A percentile compares a stretch with the other conserved stretches of the same genome.
Evolutionary conservation across 2,113 vertebrate species (phyloP).

Genomic region (Herpailurus yagouaroundi): DNA sequence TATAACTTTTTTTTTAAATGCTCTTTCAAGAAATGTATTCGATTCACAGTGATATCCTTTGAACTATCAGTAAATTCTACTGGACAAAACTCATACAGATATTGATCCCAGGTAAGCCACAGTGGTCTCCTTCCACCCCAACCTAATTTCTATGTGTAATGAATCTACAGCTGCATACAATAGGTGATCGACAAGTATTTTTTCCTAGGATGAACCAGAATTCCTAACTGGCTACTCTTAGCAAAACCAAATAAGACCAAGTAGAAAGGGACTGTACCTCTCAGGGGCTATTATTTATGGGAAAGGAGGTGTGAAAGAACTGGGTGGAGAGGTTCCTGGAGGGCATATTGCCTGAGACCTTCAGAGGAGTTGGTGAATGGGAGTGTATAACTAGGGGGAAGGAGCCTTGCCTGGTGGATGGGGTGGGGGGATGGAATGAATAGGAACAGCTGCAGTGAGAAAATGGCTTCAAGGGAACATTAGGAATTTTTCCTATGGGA

Average conservation of each 20-base stretch:
- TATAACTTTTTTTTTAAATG: background rate
- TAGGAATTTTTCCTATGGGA: background rate
- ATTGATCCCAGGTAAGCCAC: background rate
- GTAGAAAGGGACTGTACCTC: background rate
- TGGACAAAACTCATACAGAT: background rate
- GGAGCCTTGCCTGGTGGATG: background rate
- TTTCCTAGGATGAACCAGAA: background rate
- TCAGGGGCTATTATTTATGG: background rate
- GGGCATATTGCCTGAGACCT: background rate
- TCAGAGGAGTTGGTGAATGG: background rate
- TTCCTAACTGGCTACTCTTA: background rate
- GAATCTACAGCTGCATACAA: background rate
- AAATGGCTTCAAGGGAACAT: background rate
- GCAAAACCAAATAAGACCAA: background rate
- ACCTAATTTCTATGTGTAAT: background rate
- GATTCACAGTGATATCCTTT: conserved; percentile 3
- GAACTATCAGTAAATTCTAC: background rate
- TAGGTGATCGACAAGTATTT: background rate
- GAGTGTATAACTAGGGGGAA: background rate
- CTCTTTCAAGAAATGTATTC: conserved; percentile 57
- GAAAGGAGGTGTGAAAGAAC: background rate
- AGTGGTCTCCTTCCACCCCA: background rate
- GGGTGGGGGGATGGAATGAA: background rate
- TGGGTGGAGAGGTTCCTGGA: background rate
- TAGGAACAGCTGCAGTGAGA: background rate